Evolutionary conservation across 2,797 vertebrate species (phyloP).

Genomic region (Rhinophrynus dorsalis): DNA sequence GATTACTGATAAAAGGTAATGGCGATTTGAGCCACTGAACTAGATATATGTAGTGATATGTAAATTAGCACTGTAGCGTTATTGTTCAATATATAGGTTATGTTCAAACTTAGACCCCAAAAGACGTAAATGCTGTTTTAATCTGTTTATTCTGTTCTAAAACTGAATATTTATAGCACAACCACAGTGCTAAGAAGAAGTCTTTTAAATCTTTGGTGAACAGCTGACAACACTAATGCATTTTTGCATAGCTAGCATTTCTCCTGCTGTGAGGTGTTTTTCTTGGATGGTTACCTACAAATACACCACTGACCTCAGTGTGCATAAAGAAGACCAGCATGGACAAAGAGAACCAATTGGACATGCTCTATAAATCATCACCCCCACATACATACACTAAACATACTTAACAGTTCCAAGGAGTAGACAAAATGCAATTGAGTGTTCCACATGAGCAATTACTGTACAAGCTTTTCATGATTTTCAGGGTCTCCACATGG

Average conservation of each 20-base stretch:
- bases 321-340: conserved; percentile 58
- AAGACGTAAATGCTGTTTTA: too few species aligned
- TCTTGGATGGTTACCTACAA: conserved; percentile 67
- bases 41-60: too few species aligned
- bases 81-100: too few species aligned
- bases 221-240: conserved; percentile 62
- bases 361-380: conserved; percentile 77
- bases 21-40: too few species aligned
- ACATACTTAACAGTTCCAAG: conserved; percentile 58
- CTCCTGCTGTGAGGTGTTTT: conserved; percentile 68
- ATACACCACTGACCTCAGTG: conserved; percentile 63
- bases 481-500: conserved; percentile 78
- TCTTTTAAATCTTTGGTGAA: conserved; percentile 56
- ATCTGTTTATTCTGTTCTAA: too few species aligned
- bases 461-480: conserved; percentile 58
- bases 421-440: conserved; percentile 54
- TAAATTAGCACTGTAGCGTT: too few species aligned
- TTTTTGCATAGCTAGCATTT: conserved; percentile 67
- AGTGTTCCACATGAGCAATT: conserved; percentile 63
- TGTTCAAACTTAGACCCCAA: too few species aligned
- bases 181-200: conserved; percentile 37
- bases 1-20: too few species aligned
- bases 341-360: conserved; percentile 69
- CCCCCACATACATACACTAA: conserved; percentile 69
- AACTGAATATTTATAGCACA: too few species aligned